Evolutionary conservation across 1,140 invertebrate species (phyloP).

Genomic region (Aphis gossypii): DNA sequence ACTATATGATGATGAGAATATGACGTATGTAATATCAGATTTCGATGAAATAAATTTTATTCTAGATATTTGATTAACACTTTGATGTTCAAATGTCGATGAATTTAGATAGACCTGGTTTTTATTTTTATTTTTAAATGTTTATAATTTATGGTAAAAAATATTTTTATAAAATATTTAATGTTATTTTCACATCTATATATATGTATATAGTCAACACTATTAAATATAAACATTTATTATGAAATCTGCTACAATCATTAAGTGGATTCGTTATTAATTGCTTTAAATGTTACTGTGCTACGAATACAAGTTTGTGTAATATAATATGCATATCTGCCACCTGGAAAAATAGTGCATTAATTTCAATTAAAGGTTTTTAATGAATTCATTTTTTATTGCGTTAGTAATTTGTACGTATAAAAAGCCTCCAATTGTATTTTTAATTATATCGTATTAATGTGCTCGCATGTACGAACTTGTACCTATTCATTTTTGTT

Average conservation of each 20-base stretch:
- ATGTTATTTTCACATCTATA: background rate
- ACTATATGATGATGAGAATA: no score
- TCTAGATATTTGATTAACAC: no score
- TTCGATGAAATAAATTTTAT: no score
- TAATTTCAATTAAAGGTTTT: conserved; percentile 1
- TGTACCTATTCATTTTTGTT: background rate
- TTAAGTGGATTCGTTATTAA: conserved; percentile 18
- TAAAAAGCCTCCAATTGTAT: background rate
- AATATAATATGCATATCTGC: background rate
- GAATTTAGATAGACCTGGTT: background rate
- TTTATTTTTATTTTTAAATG: background rate
- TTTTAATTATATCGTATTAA: background rate
- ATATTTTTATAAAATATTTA: background rate
- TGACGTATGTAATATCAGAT: no score
- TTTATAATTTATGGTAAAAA: background rate
- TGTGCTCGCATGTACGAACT: background rate
- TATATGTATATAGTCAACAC: background rate
- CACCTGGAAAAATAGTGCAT: background rate
- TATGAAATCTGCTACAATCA: background rate
- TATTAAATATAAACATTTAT: conserved; percentile 8
- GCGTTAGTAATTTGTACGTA: background rate
- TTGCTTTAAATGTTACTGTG: background rate
- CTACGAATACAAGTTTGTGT: background rate
- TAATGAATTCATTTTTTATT: background rate
- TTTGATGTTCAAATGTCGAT: no score